Base-by-base conservation (phyloP, 2,797 vertebrate genomes). In the Mormyrus proboscirostris region DNA sequence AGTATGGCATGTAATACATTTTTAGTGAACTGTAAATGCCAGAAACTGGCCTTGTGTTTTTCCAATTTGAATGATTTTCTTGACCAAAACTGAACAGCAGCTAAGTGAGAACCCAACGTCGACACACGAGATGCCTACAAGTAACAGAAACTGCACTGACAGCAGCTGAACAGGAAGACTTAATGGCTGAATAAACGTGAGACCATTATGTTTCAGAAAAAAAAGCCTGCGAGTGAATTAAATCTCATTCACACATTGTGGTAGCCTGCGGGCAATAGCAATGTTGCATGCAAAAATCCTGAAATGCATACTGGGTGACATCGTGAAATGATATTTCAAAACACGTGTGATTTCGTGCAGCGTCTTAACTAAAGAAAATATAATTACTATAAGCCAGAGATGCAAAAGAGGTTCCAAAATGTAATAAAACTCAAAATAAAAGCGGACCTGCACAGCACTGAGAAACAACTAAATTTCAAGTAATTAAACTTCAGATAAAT, bases 401-500 rank as follows among this genome's bases (percentile, higher is more conserved):
- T 47, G 19, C 51, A 47, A 76, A 89, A 89, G 33, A 93, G 90
- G 92, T 92, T 94, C 65, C 92, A 94, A 94, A 92, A 93, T 90
- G 92, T 93, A 86, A 92, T 89, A 90, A 92, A 93, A 92, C 93
- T 92, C 92, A 92, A 94, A 93, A 90, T 87, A 90, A 93, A 94
- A 94, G 89, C 91, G 92, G 90, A 92, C 92, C 89, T 90, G 91
- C 94, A 96, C 95, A 96, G 95, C 94, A 91, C 94, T 89, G 92
- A 94, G 89, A 92, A 92, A 94, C 93, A 90, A 93, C 88, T 89
- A 92, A 92, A 90, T 92, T 96, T 96, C 96, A 96, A 96, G 96
- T 96, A 95, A 95, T 94, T 94, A 91, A 94, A 92, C 95, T 96
- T 94, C 93, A 94, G 94, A 95, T 95, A 95, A 96, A 96, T 96